Percentiles rank a stretch among this genome's conserved stretches.
phyloP scores from a whole-genome alignment of 1,140 invertebrate genomes.

The Gerris buenoi region DNA sequence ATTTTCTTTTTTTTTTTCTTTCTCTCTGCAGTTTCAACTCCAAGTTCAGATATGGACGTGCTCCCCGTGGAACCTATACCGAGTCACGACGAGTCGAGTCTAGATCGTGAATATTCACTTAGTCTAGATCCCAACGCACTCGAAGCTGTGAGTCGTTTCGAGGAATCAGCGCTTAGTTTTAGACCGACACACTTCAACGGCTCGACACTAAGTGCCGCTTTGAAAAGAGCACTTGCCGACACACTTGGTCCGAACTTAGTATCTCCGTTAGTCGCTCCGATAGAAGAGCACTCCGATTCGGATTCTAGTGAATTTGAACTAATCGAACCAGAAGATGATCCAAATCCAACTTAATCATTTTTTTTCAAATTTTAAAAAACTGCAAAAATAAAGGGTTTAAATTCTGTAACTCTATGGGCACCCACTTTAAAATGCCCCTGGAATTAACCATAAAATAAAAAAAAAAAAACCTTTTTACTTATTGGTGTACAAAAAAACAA shows the following conservation, averaged over 20 bases:
- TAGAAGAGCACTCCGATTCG: not conserved
- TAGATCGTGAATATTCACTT: not conserved
- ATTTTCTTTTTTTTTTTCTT: too few species aligned
- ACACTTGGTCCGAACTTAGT: not conserved
- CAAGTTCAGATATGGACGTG: not conserved
- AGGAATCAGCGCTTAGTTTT: not conserved
- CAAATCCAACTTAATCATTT: too few species aligned
- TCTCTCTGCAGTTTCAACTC: not conserved
- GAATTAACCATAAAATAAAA: too few species aligned
- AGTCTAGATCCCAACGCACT: not conserved
- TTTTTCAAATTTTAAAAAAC: too few species aligned
- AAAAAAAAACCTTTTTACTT: too few species aligned
- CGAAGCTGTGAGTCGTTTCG: not conserved
- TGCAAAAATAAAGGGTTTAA: too few species aligned
- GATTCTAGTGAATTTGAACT: not conserved
- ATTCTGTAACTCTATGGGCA: too few species aligned
- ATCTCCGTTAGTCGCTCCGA: not conserved
- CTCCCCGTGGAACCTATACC: not conserved
- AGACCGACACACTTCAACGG: not conserved
- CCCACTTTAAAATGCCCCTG: too few species aligned
- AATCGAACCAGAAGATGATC: not conserved
- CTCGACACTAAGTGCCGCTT: not conserved
- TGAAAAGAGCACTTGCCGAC: not conserved
- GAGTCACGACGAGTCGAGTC: not conserved
- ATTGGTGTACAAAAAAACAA: too few species aligned